Evolutionary conservation across 2,797 vertebrate species (phyloP).

Genomic region (Acanthurus tractus): DNA sequence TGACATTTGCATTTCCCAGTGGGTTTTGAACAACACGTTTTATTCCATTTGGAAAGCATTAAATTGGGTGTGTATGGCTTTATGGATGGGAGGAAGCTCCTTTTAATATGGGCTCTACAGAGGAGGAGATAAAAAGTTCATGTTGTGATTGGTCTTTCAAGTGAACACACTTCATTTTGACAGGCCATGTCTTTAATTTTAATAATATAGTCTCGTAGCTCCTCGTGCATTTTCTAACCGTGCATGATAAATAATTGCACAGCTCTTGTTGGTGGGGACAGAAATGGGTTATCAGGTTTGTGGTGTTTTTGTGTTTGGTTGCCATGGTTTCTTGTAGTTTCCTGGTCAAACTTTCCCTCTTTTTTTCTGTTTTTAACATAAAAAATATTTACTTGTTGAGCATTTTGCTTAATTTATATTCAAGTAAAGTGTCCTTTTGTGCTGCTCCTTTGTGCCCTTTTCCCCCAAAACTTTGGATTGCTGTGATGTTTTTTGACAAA

Average conservation of each 20-base stretch:
- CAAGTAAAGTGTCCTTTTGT: background rate
- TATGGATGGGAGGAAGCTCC: conserved; percentile 24
- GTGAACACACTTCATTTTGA: conserved; percentile 1
- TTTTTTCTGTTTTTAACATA: background rate
- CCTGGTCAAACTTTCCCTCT: background rate
- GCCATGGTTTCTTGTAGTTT: background rate
- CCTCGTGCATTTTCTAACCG: background rate
- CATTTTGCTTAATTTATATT: background rate
- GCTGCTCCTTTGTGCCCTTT: no score
- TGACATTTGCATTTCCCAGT: conserved; percentile 71
- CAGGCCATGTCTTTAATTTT: background rate
- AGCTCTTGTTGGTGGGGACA: background rate
- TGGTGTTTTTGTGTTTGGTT: background rate
- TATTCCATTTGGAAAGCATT: conserved; percentile 59
- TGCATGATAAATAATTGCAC: background rate
- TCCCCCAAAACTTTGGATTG: no score
- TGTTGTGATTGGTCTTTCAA: conserved; percentile 28
- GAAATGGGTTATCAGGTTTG: background rate
- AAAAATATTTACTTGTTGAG: no score
- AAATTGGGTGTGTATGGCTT: conserved; percentile 43
- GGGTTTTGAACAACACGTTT: conserved; percentile 57
- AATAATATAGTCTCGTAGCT: background rate
- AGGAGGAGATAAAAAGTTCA: conserved; percentile 36
- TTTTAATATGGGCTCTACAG: conserved; percentile 22
- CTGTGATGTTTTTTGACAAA: no score